Base-by-base conservation (phyloP, 2,797 vertebrate genomes). In the Steatocranus sp. region DNA sequence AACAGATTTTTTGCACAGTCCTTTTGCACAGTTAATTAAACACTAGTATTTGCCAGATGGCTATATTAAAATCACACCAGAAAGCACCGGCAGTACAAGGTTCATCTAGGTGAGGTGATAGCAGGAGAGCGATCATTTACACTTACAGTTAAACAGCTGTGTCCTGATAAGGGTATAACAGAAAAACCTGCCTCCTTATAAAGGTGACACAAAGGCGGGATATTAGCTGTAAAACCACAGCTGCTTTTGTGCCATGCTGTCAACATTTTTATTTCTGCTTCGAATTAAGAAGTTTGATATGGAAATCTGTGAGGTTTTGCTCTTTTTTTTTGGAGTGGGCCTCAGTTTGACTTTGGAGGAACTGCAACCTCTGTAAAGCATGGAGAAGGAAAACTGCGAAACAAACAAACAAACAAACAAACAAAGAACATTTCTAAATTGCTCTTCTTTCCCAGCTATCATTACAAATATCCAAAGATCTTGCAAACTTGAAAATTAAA, bases 361-460 rank as follows among this genome's bases (percentile, higher is more conserved):
- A 48, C 38, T 46, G 23, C 27, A 32, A 58, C 6, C 56, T 3
- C 10, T 2, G 0, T 34, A 17, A 43, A 68, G 36, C 14, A 68
- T n/a, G 56, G 30, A 66, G 34, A 38, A 63, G 11, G 32, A 41
- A 66, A 23, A 58, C 30, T n/a, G 56, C 0, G 1, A 32, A 30
- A 56, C 5, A 17, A 3, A 54, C 1, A 23, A 18, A 32, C 0
- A 17, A 56, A 30, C 0, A 61, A 63, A 20, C 1, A 6, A 38
- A 66, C 5, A 43, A 68, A 66, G 5, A 68, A 36, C 6, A 38
- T 66, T 66, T 38, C n/a, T 23, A 66, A 43, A 68, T 41, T 41
- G 36, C 63, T 68, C 3, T 20, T 41, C 12, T 41, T 66, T 41
- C 12, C 14, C 8, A 17, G 11, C 5, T 38, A 25, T 41, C 63